phyloP scores from a whole-genome alignment of 1,140 invertebrate genomes.

The Bombus pyrosoma region DNA sequence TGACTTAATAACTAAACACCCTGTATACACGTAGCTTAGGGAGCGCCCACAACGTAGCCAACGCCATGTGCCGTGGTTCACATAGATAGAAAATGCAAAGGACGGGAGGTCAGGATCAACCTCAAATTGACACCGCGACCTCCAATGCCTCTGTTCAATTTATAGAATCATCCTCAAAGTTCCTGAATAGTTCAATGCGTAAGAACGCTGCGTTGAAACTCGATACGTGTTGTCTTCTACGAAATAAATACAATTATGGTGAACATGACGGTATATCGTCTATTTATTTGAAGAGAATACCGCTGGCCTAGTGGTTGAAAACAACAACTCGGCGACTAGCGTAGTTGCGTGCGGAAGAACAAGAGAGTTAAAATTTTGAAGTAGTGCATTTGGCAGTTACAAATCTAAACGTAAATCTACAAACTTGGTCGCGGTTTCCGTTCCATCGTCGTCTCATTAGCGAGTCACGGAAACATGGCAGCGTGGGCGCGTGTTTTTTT shows the following conservation, averaged over 20 bases:
- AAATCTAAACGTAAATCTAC: slow-evolving; percentile 1
- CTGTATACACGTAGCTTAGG: slow-evolving; percentile 72
- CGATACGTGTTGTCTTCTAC: neutral
- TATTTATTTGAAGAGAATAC: neutral
- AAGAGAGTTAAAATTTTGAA: neutral
- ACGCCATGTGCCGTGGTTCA: slow-evolving; percentile 74
- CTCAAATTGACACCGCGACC: slow-evolving; percentile 68
- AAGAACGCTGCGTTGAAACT: neutral
- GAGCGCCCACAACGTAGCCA: slow-evolving; percentile 70
- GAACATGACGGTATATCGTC: neutral
- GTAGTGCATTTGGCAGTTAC: slow-evolving; percentile 11
- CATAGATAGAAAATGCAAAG: slow-evolving; percentile 56
- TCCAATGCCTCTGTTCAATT: slow-evolving; percentile 38
- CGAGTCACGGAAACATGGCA: slow-evolving; percentile 14
- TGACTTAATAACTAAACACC: slow-evolving; percentile 81
- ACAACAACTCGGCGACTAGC: neutral
- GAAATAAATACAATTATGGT: neutral
- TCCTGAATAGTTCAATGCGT: no score
- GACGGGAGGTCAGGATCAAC: slow-evolving; percentile 38
- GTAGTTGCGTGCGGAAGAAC: neutral
- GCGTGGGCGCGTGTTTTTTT: neutral
- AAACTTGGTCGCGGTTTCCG: slow-evolving; percentile 21
- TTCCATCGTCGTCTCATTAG: slow-evolving; percentile 26
- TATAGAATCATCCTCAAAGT: neutral
- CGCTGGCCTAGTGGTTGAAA: neutral